Base-by-base conservation (phyloP, 2,888 invertebrate genomes). In the Drosophila multiciliata region DNA sequence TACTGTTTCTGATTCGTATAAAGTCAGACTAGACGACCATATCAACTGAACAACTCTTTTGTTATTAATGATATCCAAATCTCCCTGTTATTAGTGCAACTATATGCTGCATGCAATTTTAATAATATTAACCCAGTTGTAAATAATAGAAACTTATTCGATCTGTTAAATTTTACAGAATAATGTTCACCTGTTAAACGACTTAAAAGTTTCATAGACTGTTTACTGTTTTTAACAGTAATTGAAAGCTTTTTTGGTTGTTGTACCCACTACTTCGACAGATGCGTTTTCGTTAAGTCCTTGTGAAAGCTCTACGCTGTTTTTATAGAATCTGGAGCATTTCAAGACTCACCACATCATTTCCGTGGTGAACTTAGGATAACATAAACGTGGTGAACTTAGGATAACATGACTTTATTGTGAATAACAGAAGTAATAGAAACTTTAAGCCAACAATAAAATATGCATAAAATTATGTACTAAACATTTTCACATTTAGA, bases 161-260 rank as follows among this genome's bases (percentile, higher is more conserved):
- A 2, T 8, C 7, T 45, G 45, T 8, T 23, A 23, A 45, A 1
- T 23, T 45, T 15, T 23, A 1, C 45, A 45, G 20, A 20, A 15
- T 20, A 3, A 15, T 15, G 20, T 45, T 45, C 2, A 29, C 5
- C 5, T 12, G 1, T 7, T 3, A 20, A 1, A 7, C 7, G 7
- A 23, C 4, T 23, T 58, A 58, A 58, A 42, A 35, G 11, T 15
- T 42, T 15, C 4, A 32, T 6, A 3, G 5, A 9, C 23, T 32
- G 35, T 32, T 12, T 23, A 15, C 45, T 15, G 12, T 2, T 20
- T n/a, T n/a, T 6, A 45, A 29, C 20, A 48, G n/a, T 0, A 2
- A 0, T 1, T 5, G 2, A 15, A 35, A 75, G 73, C 64, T 64
- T 52, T 29, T 26, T 4, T 26, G 75, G 68, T 75, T 62, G 36